Evolutionary conservation across 2,888 invertebrate species (phyloP).

Genomic region (Lathronympha strigana): DNA sequence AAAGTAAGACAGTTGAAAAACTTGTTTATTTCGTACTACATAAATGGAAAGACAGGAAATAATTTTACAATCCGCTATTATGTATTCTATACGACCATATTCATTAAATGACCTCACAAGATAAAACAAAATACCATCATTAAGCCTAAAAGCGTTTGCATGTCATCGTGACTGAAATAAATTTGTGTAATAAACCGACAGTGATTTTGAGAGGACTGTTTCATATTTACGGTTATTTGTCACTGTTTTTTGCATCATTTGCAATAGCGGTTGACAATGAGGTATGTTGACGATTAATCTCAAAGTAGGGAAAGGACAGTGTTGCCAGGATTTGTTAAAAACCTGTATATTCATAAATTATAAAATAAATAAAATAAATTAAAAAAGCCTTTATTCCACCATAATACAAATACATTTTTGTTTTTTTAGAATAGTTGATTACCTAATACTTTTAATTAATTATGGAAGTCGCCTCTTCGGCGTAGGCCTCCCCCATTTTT

Average conservation of each 20-base stretch:
- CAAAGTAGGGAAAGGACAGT: constrained; percentile 50
- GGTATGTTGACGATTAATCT: constrained; percentile 75
- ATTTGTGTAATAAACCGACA: constrained; percentile 35
- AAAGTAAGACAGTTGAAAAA: too few relatives aligned
- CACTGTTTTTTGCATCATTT: constrained; percentile 73
- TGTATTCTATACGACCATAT: not conserved
- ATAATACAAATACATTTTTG: too few relatives aligned
- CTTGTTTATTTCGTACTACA: too few relatives aligned
- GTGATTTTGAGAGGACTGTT: constrained; percentile 38
- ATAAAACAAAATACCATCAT: constrained; percentile 21
- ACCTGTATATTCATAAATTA: not conserved
- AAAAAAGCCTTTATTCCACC: too few relatives aligned
- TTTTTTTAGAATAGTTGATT: too few relatives aligned
- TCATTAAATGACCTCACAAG: not conserved
- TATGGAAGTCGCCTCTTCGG: too few relatives aligned
- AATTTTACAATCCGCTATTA: not conserved
- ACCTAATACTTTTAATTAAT: too few relatives aligned
- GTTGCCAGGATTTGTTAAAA: not conserved
- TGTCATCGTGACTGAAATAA: constrained; percentile 35
- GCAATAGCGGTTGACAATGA: constrained; percentile 74
- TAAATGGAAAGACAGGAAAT: too few relatives aligned
- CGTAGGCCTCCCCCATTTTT: too few relatives aligned
- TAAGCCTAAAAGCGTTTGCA: constrained; percentile 27
- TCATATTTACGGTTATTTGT: constrained; percentile 56
- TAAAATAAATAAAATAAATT: too few relatives aligned